Evolutionary conservation across 2,113 vertebrate species (phyloP), one percentile per base, ranked within the genome.

Genomic region (Vombatus ursinus): DNA sequence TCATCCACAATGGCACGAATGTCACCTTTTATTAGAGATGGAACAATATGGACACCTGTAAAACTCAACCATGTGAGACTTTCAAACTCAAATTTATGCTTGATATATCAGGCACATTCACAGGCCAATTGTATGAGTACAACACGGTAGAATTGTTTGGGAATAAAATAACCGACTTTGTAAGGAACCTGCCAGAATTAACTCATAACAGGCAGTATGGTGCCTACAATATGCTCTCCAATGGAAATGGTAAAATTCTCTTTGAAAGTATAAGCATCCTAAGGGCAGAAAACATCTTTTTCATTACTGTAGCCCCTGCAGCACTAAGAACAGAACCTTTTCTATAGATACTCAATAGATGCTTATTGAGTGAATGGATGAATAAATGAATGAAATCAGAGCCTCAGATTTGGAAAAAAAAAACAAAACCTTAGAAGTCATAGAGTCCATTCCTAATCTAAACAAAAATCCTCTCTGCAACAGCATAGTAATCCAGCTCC

Each of bases 51-150:
- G 96, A 96, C 93, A 97, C 93, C 91, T 96, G 95, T 96, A 91
- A 97, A 96, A 96, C 7, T 90, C 52, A 95, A 51, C 28, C 57
- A 96, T 89, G 61, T 77, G 93, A 96, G 57, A 91, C 90, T 93
- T 95, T 92, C 50, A 92, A 96, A 96, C 84, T 92, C 90, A 92
- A 92, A 97, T 97, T 93, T 95, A 95, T 96, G 91, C 91, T 94
- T 92, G 49, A 96, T 89, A 24, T 94, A 53, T 95, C 92, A 97
- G 94, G 37, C 84, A 89, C 91, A 91, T 95, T 96, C 95, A 94
- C 22, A 96, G 77, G 92, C 68, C 49, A 68, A 90, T 24, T 96
- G 92, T 96, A 50, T 91, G 96, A 96, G 37, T 53, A 61, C 23
- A 91, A 37, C 47, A 91, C 4, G 52, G 44, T 25, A 89, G 93